phyloP scores from a whole-genome alignment of 2,113 vertebrate genomes.

The Manacus vitellinus region DNA sequence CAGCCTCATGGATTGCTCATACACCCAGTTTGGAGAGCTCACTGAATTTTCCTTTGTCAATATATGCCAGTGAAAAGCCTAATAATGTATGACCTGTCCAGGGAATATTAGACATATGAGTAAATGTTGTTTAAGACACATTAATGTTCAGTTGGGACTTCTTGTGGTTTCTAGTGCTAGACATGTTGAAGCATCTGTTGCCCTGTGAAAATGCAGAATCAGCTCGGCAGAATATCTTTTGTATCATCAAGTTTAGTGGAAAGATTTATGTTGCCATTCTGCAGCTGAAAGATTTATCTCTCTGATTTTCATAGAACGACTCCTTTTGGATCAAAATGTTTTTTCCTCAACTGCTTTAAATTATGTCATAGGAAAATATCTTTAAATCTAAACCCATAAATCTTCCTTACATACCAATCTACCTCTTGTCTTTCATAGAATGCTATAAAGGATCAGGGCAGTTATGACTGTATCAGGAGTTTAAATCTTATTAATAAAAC shows the following conservation, averaged over 20 bases:
- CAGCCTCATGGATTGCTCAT: not conserved
- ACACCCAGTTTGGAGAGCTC: not conserved
- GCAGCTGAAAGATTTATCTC: constrained; percentile 5
- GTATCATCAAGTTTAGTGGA: constrained; percentile 4
- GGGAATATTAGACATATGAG: constrained; percentile 1
- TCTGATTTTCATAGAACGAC: not conserved
- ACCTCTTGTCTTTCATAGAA: not conserved
- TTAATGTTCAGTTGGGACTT: not conserved
- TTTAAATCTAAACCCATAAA: not conserved
- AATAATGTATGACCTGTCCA: not conserved
- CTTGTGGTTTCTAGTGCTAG: constrained; percentile 26
- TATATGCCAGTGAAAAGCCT: not conserved
- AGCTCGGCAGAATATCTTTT: constrained; percentile 13
- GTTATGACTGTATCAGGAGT: not conserved
- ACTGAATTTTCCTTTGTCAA: not conserved
- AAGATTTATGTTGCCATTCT: constrained; percentile 22
- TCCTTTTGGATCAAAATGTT: constrained; percentile 12
- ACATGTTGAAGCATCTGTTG: constrained; percentile 8
- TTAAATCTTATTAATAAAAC: not conserved
- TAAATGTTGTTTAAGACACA: constrained; percentile 12
- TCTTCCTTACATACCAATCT: not conserved
- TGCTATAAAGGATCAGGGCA: not conserved
- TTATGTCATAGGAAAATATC: not conserved
- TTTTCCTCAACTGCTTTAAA: constrained; percentile 13
- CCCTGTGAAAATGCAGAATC: constrained; percentile 25